phyloP scores from a whole-genome alignment of 1,140 invertebrate species.

The Camponotus vicinus region DNA sequence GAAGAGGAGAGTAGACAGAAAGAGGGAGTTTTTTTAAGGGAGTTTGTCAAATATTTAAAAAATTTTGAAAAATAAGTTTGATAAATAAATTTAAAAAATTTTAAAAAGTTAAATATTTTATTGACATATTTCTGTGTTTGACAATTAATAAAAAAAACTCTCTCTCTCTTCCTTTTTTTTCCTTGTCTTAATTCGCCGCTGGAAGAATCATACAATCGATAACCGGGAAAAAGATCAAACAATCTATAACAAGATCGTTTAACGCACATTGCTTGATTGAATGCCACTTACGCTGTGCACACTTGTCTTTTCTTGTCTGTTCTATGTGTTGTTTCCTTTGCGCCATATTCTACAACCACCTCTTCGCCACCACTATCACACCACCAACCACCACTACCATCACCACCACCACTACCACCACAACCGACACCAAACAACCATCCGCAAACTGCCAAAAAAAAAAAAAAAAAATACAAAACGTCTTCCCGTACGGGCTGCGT shows the following conservation, averaged over 20 bases:
- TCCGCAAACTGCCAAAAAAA: slow-evolving; percentile 66
- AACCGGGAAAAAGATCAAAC: background rate
- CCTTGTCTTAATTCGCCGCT: background rate
- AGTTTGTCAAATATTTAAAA: background rate
- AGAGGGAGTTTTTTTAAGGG: background rate
- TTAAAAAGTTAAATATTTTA: background rate
- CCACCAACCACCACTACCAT: slow-evolving; percentile 75
- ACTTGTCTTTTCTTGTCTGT: slow-evolving; percentile 85
- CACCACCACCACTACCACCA: slow-evolving; percentile 78
- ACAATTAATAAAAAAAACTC: background rate
- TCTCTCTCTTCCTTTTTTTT: too few relatives aligned
- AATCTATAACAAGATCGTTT: slow-evolving; percentile 48
- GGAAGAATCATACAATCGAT: background rate
- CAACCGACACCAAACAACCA: slow-evolving; percentile 71
- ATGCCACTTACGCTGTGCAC: slow-evolving; percentile 85
- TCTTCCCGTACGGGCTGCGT: slow-evolving; percentile 64
- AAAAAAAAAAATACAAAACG: slow-evolving; percentile 58
- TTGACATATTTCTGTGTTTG: background rate
- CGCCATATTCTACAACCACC: slow-evolving; percentile 80
- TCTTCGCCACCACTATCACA: slow-evolving; percentile 79
- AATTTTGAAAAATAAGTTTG: too few relatives aligned
- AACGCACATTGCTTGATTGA: slow-evolving; percentile 82
- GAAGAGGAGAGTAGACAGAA: background rate
- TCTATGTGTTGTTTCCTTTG: slow-evolving; percentile 86
- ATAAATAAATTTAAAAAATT: background rate